Conservation (phyloP, 1,140 invertebrate species). For the Heliconius himera region DNA sequence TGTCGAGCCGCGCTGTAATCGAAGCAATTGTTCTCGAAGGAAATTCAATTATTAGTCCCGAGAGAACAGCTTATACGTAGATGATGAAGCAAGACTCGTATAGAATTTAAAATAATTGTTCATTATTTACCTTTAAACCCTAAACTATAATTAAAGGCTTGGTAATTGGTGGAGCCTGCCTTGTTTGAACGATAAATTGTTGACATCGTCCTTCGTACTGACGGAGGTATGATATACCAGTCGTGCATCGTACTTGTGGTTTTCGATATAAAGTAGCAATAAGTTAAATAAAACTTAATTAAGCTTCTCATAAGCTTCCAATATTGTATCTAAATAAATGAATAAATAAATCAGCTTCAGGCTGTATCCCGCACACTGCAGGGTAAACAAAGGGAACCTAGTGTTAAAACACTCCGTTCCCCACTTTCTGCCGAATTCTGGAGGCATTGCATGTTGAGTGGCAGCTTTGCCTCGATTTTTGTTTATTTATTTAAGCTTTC, state of each 20-base stretch:
- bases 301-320: neutral
- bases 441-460: too few relatives aligned
- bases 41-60: slow-evolving; percentile 77
- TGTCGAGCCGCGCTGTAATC: slow-evolving; percentile 75
- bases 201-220: slow-evolving; percentile 47
- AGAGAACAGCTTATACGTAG: slow-evolving; percentile 32
- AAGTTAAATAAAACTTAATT: neutral
- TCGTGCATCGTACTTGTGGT: slow-evolving; percentile 71
- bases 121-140: slow-evolving; percentile 25
- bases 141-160: slow-evolving; percentile 67
- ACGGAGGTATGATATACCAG: slow-evolving; percentile 54
- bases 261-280: neutral
- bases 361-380: too few relatives aligned
- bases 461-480: too few relatives aligned
- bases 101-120: slow-evolving; percentile 66
- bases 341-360: too few relatives aligned
- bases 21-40: slow-evolving; percentile 77
- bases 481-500: too few relatives aligned
- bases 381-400: too few relatives aligned
- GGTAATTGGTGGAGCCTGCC: slow-evolving; percentile 62
- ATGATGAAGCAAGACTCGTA: slow-evolving; percentile 54
- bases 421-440: too few relatives aligned
- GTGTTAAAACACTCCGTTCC: too few relatives aligned
- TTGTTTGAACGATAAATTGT: slow-evolving; percentile 65
- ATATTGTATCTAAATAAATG: neutral